Evolutionary conservation across 2,113 vertebrate genomes (phyloP).

Genomic region (Rhipidura dahli): DNA sequence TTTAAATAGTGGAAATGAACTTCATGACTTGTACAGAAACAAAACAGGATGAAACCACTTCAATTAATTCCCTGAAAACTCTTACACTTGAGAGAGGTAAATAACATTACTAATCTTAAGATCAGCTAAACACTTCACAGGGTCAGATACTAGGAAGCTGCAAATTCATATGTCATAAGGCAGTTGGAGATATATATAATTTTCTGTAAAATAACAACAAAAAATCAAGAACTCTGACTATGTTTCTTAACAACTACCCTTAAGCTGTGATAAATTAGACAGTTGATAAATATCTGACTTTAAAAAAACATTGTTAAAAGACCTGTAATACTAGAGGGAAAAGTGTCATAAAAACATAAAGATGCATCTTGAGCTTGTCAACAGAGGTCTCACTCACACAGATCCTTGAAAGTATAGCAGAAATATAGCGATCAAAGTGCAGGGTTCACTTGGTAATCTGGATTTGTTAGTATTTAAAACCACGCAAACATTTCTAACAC

Average conservation of each 20-base stretch:
- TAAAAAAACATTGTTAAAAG: background rate
- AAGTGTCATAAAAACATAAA: background rate
- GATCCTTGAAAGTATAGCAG: background rate
- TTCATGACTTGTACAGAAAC: background rate
- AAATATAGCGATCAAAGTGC: background rate
- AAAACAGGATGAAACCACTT: background rate
- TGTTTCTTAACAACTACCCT: background rate
- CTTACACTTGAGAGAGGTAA: background rate
- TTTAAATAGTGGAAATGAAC: conserved; percentile 1
- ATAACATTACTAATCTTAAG: background rate
- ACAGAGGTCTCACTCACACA: background rate
- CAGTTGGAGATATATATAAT: background rate
- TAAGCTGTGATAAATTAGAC: background rate
- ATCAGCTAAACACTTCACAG: background rate
- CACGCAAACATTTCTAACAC: background rate
- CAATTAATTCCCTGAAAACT: background rate
- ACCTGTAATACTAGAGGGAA: background rate
- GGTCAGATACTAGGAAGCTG: background rate
- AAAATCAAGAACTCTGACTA: background rate
- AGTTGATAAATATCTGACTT: background rate
- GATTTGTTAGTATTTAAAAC: background rate
- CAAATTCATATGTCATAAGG: background rate
- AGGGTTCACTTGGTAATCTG: background rate
- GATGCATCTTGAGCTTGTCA: background rate
- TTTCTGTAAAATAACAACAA: background rate